Evolutionary conservation across 2,888 invertebrate genomes (phyloP).

Genomic region (Theodoxus fluviatilis): DNA sequence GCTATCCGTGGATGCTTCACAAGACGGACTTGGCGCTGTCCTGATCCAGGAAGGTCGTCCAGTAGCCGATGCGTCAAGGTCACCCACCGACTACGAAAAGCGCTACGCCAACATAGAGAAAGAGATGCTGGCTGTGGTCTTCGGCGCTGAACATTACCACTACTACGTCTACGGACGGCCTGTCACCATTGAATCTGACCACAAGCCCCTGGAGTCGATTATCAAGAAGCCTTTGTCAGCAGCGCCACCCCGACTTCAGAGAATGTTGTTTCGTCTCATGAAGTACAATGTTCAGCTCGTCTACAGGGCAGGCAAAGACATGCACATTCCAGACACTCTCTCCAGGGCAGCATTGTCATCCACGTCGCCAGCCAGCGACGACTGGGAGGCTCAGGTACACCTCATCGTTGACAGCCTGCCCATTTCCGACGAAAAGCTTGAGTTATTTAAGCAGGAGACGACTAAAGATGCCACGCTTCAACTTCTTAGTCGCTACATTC

Average conservation of each 20-base stretch:
- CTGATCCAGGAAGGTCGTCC: neutral
- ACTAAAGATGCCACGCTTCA: too few species aligned
- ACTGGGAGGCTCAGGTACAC: too few species aligned
- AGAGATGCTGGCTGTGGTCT: neutral
- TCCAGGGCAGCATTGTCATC: too few species aligned
- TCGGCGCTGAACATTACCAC: constrained; percentile 8
- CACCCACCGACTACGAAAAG: neutral
- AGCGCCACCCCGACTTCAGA: neutral
- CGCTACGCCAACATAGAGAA: neutral
- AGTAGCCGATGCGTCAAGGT: neutral
- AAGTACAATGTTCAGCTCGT: neutral
- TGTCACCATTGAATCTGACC: neutral
- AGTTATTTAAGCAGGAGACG: too few species aligned
- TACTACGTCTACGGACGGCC: neutral
- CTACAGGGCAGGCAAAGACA: constrained; percentile 12
- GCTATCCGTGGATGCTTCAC: neutral
- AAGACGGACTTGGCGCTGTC: neutral
- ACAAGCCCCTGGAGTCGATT: neutral
- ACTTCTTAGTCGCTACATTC: too few species aligned
- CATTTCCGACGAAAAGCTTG: too few species aligned
- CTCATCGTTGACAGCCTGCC: too few species aligned
- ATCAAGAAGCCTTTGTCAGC: neutral
- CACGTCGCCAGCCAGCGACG: too few species aligned
- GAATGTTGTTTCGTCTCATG: neutral
- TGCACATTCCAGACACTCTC: neutral